Conservation (phyloP, 1,140 invertebrate genomes). For the Drosophila elegans region DNA sequence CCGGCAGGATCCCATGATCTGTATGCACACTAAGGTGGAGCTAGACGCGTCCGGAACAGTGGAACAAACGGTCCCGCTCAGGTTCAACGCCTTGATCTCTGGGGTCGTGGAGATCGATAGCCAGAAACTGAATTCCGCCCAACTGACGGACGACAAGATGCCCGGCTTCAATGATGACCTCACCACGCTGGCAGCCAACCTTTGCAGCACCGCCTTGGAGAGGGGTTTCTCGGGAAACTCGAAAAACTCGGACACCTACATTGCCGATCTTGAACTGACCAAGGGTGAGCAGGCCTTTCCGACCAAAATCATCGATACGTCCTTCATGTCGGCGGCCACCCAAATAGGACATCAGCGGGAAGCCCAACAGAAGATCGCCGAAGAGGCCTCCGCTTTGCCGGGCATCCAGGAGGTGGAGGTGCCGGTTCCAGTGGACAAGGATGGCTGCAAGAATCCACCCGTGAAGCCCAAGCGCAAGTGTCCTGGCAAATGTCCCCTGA, state of each 20-base stretch:
- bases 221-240: constrained; percentile 37
- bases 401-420: constrained; percentile 12
- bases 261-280: constrained; percentile 1
- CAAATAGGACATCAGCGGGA: constrained; percentile 1
- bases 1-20: constrained; percentile 37
- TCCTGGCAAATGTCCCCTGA: constrained; percentile 53
- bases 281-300: not conserved
- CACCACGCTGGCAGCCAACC: constrained; percentile 68
- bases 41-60: not conserved
- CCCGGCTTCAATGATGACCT: constrained; percentile 65
- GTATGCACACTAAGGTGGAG: constrained; percentile 58
- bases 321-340: not conserved
- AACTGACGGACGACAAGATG: constrained; percentile 36
- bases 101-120: constrained; percentile 67
- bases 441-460: constrained; percentile 63
- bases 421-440: constrained; percentile 23
- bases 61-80: constrained; percentile 34
- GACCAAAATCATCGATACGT: not conserved
- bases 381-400: not conserved
- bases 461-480: constrained; percentile 67
- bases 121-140: constrained; percentile 33
- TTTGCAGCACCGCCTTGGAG: constrained; percentile 71
- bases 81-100: constrained; percentile 66
- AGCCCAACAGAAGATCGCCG: not conserved
- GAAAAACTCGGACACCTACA: not conserved